These are phyloP conservation scores for Balanococcus diminutus DNA, from an alignment of 2,888 invertebrate species.

Conservation along the genomic window DNA sequence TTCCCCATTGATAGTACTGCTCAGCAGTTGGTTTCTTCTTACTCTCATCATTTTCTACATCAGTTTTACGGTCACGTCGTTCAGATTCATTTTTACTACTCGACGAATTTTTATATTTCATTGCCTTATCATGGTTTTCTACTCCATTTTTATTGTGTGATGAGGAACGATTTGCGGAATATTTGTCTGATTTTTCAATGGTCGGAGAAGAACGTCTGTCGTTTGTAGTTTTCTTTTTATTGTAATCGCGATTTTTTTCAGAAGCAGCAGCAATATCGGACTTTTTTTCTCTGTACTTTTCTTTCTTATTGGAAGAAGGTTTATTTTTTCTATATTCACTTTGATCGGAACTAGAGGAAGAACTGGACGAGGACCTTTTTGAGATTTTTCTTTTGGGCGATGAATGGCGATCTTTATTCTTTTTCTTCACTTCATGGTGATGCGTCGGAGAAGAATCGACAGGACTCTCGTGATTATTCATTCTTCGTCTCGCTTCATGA, in stretches of 20 bases:
- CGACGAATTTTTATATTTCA: neutral
- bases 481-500: neutral
- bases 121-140: neutral
- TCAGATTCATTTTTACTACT: neutral
- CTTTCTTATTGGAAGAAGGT: neutral
- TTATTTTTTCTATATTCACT: neutral
- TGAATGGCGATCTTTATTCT: neutral
- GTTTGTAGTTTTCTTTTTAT: neutral
- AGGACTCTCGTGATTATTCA: neutral
- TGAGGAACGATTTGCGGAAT: neutral
- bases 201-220: neutral
- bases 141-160: neutral
- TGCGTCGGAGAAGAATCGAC: neutral
- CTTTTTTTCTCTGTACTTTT: neutral
- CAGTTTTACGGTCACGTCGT: neutral
- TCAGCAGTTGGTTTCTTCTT: slow-evolving; percentile 64
- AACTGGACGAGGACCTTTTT: neutral
- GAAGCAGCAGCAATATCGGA: neutral
- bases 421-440: neutral
- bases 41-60: slow-evolving; percentile 19
- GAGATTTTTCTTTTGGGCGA: neutral
- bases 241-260: neutral
- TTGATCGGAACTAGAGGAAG: neutral
- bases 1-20: slow-evolving; percentile 83
- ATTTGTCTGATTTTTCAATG: neutral